Percentiles rank a stretch among this genome's conserved stretches.
These are phyloP conservation scores for Sinella curviseta DNA, from an alignment of 1,140 invertebrate genomes.

Conservation along the genomic window DNA sequence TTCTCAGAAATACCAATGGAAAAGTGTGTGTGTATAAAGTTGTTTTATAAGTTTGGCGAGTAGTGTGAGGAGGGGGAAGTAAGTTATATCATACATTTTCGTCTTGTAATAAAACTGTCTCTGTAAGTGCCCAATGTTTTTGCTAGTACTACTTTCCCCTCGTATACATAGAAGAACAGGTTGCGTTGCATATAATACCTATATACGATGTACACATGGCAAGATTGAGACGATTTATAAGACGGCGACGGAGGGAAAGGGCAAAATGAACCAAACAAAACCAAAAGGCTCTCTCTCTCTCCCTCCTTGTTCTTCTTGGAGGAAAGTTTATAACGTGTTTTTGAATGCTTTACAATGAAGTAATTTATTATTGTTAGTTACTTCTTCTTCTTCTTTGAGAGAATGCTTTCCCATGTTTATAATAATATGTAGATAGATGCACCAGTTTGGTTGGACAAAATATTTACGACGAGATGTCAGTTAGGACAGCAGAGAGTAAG, in stretches of 20 bases:
- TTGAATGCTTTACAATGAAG: not conserved
- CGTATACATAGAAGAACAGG: not conserved
- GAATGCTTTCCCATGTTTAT: not conserved
- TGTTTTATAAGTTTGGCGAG: too few species aligned
- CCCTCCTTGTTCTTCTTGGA: not conserved
- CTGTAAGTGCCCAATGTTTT: not conserved
- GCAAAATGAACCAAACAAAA: not conserved
- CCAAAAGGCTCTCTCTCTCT: not conserved
- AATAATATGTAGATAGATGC: not conserved
- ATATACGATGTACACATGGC: too few species aligned
- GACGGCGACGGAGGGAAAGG: not conserved
- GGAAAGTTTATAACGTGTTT: not conserved
- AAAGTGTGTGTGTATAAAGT: too few species aligned
- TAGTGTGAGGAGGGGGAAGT: not conserved
- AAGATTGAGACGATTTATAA: not conserved
- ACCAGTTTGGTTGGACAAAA: not conserved
- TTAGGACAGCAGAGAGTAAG: not conserved
- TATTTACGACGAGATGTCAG: not conserved
- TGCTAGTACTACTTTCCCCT: not conserved
- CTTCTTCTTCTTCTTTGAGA: not conserved
- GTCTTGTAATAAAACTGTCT: constrained; percentile 14
- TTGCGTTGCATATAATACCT: not conserved
- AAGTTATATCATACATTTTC: constrained; percentile 10
- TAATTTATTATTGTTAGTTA: not conserved
- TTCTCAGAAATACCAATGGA: not conserved